Base-by-base conservation (phyloP, 2,797 vertebrate genomes). In the Oreochromis grahami region DNA sequence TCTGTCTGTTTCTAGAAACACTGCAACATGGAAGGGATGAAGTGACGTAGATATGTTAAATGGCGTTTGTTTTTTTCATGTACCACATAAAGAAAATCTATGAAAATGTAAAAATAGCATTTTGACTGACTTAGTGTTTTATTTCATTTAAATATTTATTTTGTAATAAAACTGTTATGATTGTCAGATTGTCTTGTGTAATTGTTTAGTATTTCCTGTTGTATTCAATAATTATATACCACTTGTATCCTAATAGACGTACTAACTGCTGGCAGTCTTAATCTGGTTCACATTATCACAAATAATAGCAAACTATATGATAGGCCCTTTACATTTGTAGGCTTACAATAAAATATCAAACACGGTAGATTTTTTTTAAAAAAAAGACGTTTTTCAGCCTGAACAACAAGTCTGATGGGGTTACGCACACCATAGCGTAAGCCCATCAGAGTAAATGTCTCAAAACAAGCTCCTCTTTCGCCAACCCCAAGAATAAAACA, bases 101-200 rank as follows among this genome's bases (percentile, higher is more conserved):
- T 90, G 82, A 88, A 86, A 87, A 83, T 90, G 86, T 87, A 86
- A 80, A 85, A 87, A 41, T 55, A 76, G 70, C 58, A 74, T 87
- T 83, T 87, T 74, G 79, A 81, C 52, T 79, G 24, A 86, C 63
- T 79, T 84, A 80, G 77, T 84, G 72, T 88, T 91, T 92, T 84
- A 77, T 88, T 91, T 92, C 85, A 56, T 85, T 87, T 74, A 72
- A 88, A 92, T 94, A 91, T 94, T 94, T 93, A 94, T 94, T 93
- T 92, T 91, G 65, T 91, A 87, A 93, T 91, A 93, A 93, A 92
- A 92, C 26, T 82, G 7, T 72, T 87, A 86, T 82, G 53, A 45
- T 78, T 87, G 81, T 78, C 74, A 76, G 8, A 19, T 80, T 84
- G 32, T 80, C 52, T 86, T 51, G 13, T 81, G 82, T 81, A 58